Conservation (phyloP, 2,113 vertebrate species). For the Aix galericulata region DNA sequence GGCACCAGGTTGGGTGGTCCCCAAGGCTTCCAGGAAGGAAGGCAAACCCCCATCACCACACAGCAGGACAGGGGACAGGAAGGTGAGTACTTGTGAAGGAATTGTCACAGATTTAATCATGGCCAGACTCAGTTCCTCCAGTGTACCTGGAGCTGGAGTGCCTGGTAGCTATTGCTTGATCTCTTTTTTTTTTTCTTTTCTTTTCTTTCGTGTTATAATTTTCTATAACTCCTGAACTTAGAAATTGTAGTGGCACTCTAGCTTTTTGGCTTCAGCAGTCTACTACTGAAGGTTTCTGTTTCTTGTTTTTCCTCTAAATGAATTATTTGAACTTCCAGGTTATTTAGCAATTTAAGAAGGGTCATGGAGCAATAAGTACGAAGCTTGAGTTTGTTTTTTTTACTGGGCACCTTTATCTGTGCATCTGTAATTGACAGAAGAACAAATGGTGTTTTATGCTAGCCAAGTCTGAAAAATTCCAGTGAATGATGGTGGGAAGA, state of each 20-base stretch:
- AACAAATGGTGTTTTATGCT: neutral
- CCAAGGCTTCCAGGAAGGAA: neutral
- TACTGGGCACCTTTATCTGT: neutral
- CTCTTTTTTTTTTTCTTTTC: neutral
- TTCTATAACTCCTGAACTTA: neutral
- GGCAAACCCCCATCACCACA: neutral
- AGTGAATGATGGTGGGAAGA: neutral
- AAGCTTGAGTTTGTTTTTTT: neutral
- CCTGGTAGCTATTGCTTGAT: neutral
- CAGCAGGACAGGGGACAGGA: neutral
- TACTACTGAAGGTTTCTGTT: neutral
- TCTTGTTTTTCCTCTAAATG: constrained; percentile 17
- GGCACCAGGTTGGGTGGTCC: neutral
- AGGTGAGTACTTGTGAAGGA: neutral
- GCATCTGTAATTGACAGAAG: neutral
- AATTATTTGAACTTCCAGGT: neutral
- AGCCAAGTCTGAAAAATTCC: neutral
- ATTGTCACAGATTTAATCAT: neutral
- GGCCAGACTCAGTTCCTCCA: neutral
- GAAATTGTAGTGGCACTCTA: neutral
- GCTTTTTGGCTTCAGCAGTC: neutral
- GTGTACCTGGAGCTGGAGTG: neutral
- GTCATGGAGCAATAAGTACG: constrained; percentile 3
- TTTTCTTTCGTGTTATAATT: neutral
- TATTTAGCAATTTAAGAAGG: neutral